phyloP scores from a whole-genome alignment of 2,797 vertebrate genomes.

The Dendrocincla fuliginosa region DNA sequence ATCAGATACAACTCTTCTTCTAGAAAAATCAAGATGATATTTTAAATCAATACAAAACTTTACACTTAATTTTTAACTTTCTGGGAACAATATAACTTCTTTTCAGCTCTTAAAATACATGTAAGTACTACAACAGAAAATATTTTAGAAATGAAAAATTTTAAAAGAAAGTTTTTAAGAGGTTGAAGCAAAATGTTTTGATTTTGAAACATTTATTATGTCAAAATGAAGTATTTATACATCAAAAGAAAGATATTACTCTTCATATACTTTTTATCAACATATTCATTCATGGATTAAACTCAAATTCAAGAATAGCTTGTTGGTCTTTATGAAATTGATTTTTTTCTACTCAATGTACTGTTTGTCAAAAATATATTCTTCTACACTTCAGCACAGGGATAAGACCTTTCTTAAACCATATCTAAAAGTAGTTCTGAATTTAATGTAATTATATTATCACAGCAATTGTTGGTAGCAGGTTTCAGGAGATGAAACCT shows the following conservation, averaged over 20 bases:
- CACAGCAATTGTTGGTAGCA: not conserved
- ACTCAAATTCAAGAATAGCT: not conserved
- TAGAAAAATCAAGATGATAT: not conserved
- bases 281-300: not conserved
- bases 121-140: not conserved
- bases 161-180: not conserved
- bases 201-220: not conserved
- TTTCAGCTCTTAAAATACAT: not conserved
- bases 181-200: not conserved
- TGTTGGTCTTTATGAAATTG: not conserved
- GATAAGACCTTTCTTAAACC: not conserved
- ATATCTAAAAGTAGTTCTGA: not conserved
- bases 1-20: not conserved
- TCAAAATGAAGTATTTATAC: not conserved
- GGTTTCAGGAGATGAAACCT: not conserved
- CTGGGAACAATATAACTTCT: not conserved
- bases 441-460: not conserved
- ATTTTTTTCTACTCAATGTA: not conserved
- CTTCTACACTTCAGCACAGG: not conserved
- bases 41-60: not conserved
- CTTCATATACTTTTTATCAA: not conserved
- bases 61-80: not conserved
- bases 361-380: not conserved
- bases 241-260: not conserved
- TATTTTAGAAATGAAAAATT: not conserved